Conservation (phyloP, 1,140 invertebrate species). For the Drosophila obscura region DNA sequence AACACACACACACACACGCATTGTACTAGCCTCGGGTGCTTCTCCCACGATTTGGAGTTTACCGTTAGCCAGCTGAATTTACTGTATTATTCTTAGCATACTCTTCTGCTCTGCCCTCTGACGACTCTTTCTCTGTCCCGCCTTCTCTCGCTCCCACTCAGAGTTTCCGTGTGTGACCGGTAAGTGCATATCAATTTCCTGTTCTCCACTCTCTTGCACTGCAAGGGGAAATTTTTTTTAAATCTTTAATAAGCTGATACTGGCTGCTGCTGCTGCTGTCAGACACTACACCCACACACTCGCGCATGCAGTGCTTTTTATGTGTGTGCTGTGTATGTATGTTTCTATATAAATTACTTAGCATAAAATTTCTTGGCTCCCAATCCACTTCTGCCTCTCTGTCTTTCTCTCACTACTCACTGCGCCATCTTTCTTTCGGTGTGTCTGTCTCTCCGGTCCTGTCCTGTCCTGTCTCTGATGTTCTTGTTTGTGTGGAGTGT, state of each 20-base stretch:
- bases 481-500: too few species aligned
- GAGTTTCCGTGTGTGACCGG: constrained; percentile 53
- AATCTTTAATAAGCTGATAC: constrained; percentile 73
- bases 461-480: background rate
- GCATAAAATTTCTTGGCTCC: constrained; percentile 52
- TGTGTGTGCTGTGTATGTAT: constrained; percentile 31
- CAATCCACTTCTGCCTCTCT: background rate
- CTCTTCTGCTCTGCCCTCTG: constrained; percentile 14
- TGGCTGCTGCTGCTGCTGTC: constrained; percentile 25
- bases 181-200: constrained; percentile 80
- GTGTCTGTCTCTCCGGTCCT: background rate
- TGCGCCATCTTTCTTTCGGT: constrained; percentile 2
- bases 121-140: background rate
- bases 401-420: too few species aligned
- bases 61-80: constrained; percentile 24
- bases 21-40: background rate
- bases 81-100: constrained; percentile 64
- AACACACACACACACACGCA: background rate
- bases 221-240: constrained; percentile 57
- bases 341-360: constrained; percentile 67
- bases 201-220: constrained; percentile 27
- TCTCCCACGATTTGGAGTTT: constrained; percentile 34
- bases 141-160: background rate
- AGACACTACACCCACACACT: constrained; percentile 12
- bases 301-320: constrained; percentile 65